A percentile compares a stretch with the other conserved stretches of the same genome.
These are phyloP conservation scores for Dolichotis patagonum DNA, from an alignment of 2,113 vertebrate species.

Conservation along the genomic window DNA sequence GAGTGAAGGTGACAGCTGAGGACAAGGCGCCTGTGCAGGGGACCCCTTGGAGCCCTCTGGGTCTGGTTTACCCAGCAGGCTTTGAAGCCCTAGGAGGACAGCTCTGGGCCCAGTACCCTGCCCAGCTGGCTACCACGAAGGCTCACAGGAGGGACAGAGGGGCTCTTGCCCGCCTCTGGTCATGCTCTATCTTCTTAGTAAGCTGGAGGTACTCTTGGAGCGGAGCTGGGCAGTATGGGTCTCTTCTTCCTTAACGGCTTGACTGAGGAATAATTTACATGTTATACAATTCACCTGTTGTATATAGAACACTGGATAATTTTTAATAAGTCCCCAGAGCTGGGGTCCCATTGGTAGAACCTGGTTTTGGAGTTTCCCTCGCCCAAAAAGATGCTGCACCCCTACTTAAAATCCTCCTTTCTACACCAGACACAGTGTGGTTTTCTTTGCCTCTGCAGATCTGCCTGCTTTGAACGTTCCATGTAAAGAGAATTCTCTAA, in stretches of 20 bases:
- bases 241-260: neutral
- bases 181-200: neutral
- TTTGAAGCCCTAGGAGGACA: neutral
- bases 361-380: no score
- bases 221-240: neutral
- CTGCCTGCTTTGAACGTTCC: neutral
- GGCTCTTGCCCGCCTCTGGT: neutral
- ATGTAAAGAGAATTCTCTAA: accelerated
- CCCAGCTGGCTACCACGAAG: neutral
- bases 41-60: neutral
- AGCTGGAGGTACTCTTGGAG: neutral
- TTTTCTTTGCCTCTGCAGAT: neutral
- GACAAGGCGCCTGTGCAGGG: neutral
- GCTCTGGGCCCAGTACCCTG: neutral
- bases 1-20: accelerated
- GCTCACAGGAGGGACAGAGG: accelerated
- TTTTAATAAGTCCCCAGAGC: neutral
- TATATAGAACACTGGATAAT: accelerated
- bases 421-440: accelerated
- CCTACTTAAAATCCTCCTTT: accelerated
- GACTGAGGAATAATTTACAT: neutral
- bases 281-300: neutral
- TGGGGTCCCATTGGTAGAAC: accelerated
- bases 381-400: no score
- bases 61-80: neutral